Base-by-base conservation (phyloP, 2,888 invertebrate species). In the Saturnia japonica region DNA sequence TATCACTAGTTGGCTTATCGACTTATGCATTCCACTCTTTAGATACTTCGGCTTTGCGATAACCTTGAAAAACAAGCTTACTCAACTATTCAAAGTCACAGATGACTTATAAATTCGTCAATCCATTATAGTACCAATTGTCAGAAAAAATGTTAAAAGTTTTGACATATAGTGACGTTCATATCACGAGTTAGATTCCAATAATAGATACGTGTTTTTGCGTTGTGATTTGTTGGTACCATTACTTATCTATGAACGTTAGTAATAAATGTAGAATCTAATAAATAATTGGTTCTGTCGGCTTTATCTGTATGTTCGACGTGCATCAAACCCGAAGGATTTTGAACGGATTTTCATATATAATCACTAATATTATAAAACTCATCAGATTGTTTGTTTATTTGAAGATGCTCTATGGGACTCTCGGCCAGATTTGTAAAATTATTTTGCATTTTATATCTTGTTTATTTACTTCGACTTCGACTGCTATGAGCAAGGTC, bases 161-260 rank as follows among this genome's bases (percentile, higher is more conserved):
- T 72, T 72, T 73, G 75, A 74, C 74, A 74, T 76, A 78, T 74
- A 60, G 25, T 60, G 80, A 77, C 67, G 60, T 70, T 69, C 60
- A 42, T 43, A 28, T 67, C 79, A 74, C 74, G 75, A 67, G 70
- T 78, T 62, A 71, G 81, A 80, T 80, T 72, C 69, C 74, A 77
- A 79, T 78, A 76, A 74, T 68, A 73, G 79, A 80, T 80, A 80
- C 12, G 34, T 70, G 70, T 75, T 79, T 79, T 80, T 80, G 74
- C 76, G 74, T 28, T 3, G 64, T 72, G 68, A 71, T 34, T 54
- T 68, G 64, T 64, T 64, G 40, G 6, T 64, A 40, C 40, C 11
- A 40, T 64, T 40, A 14, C 57, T 60, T 28, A 60, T 28, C 57
- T 60, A 28, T 25, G 57, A 60, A 28, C 12, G 14, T 60, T 60